These are phyloP conservation scores for Trachymyrmex cornetzi DNA, from an alignment of 1,140 invertebrate species.

Conservation along the genomic window DNA sequence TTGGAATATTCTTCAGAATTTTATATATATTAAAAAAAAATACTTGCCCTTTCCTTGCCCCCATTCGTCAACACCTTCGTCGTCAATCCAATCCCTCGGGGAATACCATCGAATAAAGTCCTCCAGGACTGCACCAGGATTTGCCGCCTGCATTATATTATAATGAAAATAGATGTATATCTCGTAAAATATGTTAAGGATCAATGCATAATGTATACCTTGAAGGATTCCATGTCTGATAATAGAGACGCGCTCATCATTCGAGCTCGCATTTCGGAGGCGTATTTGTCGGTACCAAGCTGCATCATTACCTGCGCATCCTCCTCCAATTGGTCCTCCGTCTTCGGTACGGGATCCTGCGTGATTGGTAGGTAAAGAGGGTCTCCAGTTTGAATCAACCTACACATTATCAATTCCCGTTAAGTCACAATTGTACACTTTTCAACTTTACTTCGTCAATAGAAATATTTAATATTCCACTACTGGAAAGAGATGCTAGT, in stretches of 20 bases:
- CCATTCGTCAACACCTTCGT: slow-evolving; percentile 87
- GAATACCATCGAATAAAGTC: slow-evolving; percentile 99
- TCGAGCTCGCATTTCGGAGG: slow-evolving; percentile 93
- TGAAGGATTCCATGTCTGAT: slow-evolving; percentile 99
- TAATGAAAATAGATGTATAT: slow-evolving; percentile 21
- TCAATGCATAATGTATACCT: slow-evolving; percentile 86
- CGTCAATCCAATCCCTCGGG: slow-evolving; percentile 96
- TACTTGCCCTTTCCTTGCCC: slow-evolving; percentile 83
- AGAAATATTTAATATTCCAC: slow-evolving; percentile 8
- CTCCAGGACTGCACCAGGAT: slow-evolving; percentile 95
- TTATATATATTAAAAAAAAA: slow-evolving; percentile 4
- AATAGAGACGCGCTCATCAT: slow-evolving; percentile 98
- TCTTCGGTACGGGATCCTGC: slow-evolving; percentile 98
- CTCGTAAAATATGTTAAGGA: background rate
- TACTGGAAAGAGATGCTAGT: background rate
- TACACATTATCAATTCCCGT: slow-evolving; percentile 48
- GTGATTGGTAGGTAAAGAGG: slow-evolving; percentile 95
- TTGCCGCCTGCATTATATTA: slow-evolving; percentile 91
- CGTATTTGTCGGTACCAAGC: slow-evolving; percentile 94
- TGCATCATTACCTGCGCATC: slow-evolving; percentile 96
- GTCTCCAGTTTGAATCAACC: slow-evolving; percentile 90
- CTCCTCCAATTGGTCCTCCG: slow-evolving; percentile 98
- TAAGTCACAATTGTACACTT: slow-evolving; percentile 25
- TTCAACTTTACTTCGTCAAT: background rate
- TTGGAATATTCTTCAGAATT: background rate